Base-by-base conservation (phyloP, 2,113 vertebrate genomes). In the Chaetura pelagica region DNA sequence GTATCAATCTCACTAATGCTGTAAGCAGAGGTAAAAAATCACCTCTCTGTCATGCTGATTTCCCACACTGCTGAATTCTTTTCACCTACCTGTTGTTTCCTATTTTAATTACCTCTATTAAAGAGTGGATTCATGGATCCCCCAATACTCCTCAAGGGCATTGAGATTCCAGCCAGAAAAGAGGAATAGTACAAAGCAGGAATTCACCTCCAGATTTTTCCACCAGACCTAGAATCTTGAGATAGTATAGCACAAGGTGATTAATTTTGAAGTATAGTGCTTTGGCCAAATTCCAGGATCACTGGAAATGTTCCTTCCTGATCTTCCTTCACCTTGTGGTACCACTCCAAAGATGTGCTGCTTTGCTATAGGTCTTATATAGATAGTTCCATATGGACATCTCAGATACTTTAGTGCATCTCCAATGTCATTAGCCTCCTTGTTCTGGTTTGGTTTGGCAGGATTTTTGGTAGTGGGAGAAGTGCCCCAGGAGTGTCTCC, bases 21-120 rank as follows among this genome's bases (percentile, higher is more conserved):
- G 58, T 93, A 87, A 89, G 87, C 55, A 83, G 84, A 84, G 26
- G 94, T 74, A 92, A 94, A 93, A 93, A 92, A 89, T 67, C 79
- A 81, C 51, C 59, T 83, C 27, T 55, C 51, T 83, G 61, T 85
- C 8, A 0, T 51, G 35, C 42, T 66, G 67, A 74, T 87, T 96
- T 94, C 79, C 40, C 71, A 66, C 69, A 34, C 63, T 85, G n/a
- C 19, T 3, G 4, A 51, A 72, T 79, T 74, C 67, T 72, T 18
- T 77, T 40, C 27, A 74, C 22, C 12, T 18, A 86, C 62, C n/a
- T 93, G 67, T 77, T 93, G 40, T 69, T 87, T 79, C 54, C 7
- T 73, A 29, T 72, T 76, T 81, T 91, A 13, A 4, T 64, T 44
- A 30, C 12, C 5, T 1, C 0, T 49, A 20, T 30, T 52, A 64